Conservation (phyloP, 64 coral and sea anemone species). For the Montipora foliosa region DNA sequence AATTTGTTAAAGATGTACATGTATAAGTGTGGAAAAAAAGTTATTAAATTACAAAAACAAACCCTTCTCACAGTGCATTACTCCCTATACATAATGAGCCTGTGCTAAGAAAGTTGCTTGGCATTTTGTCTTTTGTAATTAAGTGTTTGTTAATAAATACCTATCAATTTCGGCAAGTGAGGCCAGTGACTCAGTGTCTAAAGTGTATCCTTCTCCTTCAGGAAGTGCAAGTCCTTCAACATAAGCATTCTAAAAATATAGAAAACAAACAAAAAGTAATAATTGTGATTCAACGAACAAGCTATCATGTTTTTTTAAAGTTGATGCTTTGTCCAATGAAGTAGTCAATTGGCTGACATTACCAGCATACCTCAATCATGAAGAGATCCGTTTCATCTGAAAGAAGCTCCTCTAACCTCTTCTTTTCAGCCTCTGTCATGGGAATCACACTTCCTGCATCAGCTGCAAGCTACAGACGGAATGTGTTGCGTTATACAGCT, state of each 20-base stretch:
- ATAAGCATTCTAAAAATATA: constrained; percentile 62
- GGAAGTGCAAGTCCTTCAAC: constrained; percentile 58
- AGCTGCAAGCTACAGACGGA: constrained; percentile 76
- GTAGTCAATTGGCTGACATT: too few species aligned
- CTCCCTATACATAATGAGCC: too few species aligned
- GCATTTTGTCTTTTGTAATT: not conserved
- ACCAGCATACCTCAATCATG: constrained; percentile 65
- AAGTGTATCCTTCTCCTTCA: constrained; percentile 77
- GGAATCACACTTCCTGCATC: constrained; percentile 91
- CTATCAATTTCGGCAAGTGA: constrained; percentile 85
- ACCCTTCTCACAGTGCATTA: too few species aligned
- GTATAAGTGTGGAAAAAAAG: too few species aligned
- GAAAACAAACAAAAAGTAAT: not conserved
- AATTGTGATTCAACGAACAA: too few species aligned
- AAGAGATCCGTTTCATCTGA: constrained; percentile 80
- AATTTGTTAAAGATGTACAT: too few species aligned
- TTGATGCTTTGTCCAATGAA: too few species aligned
- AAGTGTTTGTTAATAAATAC: not conserved
- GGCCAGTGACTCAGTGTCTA: constrained; percentile 62
- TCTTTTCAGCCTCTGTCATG: constrained; percentile 96
- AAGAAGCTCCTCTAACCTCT: constrained; percentile 80
- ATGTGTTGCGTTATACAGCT: not conserved
- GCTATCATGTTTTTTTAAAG: not conserved
- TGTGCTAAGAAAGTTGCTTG: too few species aligned
- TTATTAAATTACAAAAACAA: too few species aligned